Percentiles rank a stretch among this genome's conserved stretches.
These are phyloP conservation scores for Acipenser transmontanus DNA, from an alignment of 2,797 vertebrate species.

Conservation along the genomic window DNA sequence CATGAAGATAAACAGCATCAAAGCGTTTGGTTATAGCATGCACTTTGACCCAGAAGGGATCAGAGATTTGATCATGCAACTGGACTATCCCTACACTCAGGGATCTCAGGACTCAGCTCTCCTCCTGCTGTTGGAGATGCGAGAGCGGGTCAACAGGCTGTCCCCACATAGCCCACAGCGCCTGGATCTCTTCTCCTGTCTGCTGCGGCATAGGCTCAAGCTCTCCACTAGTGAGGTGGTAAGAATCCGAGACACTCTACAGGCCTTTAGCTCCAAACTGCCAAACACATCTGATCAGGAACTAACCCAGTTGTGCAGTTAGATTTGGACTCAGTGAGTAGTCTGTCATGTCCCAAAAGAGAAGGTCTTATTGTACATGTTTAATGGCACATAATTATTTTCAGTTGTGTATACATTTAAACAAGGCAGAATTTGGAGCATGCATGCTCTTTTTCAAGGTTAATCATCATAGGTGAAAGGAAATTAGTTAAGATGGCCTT, in stretches of 20 bases:
- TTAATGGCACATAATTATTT: constrained; percentile 3
- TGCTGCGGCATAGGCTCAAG: constrained; percentile 90
- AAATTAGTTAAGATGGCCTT: neutral
- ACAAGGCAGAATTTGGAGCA: neutral
- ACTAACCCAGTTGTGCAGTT: constrained; percentile 87
- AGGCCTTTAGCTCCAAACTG: constrained; percentile 81
- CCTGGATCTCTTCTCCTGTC: constrained; percentile 89
- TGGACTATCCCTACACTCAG: constrained; percentile 93
- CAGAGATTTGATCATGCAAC: constrained; percentile 88
- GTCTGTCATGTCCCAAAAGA: neutral
- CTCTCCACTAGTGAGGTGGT: constrained; percentile 83
- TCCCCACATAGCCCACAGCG: constrained; percentile 81
- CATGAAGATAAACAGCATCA: constrained; percentile 95
- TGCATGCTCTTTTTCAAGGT: neutral
- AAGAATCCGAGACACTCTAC: constrained; percentile 83
- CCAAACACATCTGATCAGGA: constrained; percentile 81
- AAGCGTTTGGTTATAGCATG: constrained; percentile 95
- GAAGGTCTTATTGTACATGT: neutral
- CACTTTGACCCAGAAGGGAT: constrained; percentile 94
- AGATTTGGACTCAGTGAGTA: constrained; percentile 33
- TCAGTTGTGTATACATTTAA: neutral
- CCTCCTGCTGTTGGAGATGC: constrained; percentile 86
- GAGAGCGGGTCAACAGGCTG: constrained; percentile 88
- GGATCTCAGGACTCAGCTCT: constrained; percentile 89
- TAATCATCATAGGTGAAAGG: neutral